Evolutionary conservation across 2,113 vertebrate species (phyloP), one percentile per base, ranked within the genome.

Genomic region (Hippocampus barbouri): DNA sequence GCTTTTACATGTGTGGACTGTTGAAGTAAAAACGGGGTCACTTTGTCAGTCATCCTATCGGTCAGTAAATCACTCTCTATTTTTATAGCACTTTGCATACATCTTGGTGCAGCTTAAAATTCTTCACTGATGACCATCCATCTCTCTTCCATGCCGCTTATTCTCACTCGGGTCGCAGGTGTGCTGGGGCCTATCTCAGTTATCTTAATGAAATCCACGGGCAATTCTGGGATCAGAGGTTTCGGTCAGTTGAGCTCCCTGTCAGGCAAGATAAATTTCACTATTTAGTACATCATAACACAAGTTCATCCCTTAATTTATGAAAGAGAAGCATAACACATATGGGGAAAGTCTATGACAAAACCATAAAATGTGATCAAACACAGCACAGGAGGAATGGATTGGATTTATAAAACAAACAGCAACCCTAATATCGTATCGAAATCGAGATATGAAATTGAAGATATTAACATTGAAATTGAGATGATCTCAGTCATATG

Each of bases 21-120:
- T 69, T 70, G 77, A 38, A 43, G 76, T 79, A 68, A 79, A 76
- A 54, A 57, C 72, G 11, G 78, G 71, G n/a, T 47, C 1, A 8
- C 12, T 53, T 41, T 54, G 66, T 74, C 69, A 60, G 43, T 66
- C 43, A 47, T 23, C 14, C 43, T 66, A 23, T 66, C 43, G 47
- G 43, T 27, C 64, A 16, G 43, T 27, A 49, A 66, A 66, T 47
- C 41, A n/a, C n/a, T 25, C 40, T 23, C 40, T 47, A 66, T 66
- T 66, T 65, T 66, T 66, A 66, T 25, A 27, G 43, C 41, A 27
- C 64, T 66, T 66, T 66, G 64, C 64, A 66, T 61, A 34, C 59
- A 61, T 61, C 57, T 60, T 30, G 57, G 57, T 30, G 57, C 15
- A 45, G 64, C 64, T 47, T 14, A 66, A 47, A 66, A 47, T 47